Evolutionary conservation across 2,797 vertebrate genomes (phyloP).

Genomic region (Enteromius afrohamiltoni): DNA sequence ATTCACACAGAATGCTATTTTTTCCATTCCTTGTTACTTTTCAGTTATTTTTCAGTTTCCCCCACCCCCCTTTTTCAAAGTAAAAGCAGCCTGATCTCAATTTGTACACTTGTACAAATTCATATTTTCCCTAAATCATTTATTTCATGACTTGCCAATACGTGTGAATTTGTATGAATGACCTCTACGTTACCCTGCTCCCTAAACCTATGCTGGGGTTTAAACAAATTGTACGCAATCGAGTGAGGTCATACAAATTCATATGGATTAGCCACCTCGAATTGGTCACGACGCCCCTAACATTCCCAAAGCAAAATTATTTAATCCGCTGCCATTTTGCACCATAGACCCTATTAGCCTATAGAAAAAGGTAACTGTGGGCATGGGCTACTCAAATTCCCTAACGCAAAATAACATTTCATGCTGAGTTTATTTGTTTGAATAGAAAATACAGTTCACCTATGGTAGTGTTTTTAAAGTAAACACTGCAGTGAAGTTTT

Average conservation of each 20-base stretch:
- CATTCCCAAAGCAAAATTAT: background rate
- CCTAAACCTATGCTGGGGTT: too few species aligned
- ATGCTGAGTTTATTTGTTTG: background rate
- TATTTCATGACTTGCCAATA: too few species aligned
- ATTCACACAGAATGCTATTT: background rate
- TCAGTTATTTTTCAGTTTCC: background rate
- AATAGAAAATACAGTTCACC: background rate
- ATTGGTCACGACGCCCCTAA: background rate
- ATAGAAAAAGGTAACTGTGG: background rate
- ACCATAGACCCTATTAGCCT: background rate
- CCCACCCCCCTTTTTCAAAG: background rate
- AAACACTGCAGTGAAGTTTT: background rate
- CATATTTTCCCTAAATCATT: too few species aligned
- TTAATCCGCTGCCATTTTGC: background rate
- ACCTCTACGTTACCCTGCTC: too few species aligned
- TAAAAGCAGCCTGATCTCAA: background rate
- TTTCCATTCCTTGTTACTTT: background rate
- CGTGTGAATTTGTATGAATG: too few species aligned
- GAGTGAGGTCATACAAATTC: too few species aligned
- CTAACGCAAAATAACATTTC: background rate
- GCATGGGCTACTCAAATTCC: background rate
- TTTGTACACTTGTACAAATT: too few species aligned
- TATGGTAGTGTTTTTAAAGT: slow-evolving; percentile 2
- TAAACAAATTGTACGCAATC: too few species aligned
- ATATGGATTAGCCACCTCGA: too few species aligned